phyloP scores from a whole-genome alignment of 2,888 invertebrate species.

The Dynastes hyllus region DNA sequence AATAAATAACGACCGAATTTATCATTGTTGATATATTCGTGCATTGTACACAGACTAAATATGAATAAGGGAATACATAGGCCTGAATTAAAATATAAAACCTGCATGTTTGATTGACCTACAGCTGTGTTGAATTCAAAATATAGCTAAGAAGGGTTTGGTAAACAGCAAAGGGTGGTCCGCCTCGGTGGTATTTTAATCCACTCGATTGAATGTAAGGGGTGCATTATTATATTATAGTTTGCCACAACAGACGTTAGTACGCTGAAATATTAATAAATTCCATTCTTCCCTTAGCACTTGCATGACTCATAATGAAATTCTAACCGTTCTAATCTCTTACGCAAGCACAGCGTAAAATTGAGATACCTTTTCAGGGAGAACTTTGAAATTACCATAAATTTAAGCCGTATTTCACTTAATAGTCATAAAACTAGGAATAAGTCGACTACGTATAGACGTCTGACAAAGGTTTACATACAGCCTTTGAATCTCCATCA shows the following conservation, averaged over 20 bases:
- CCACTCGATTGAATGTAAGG: conserved; percentile 59
- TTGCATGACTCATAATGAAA: conserved; percentile 49
- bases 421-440: conserved; percentile 24
- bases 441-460: background rate
- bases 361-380: conserved; percentile 6
- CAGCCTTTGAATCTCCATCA: background rate
- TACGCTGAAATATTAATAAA: conserved; percentile 49
- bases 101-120: conserved; percentile 40
- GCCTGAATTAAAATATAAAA: conserved; percentile 30
- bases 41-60: too few relatives aligned
- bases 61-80: too few relatives aligned
- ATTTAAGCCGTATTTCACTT: background rate
- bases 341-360: conserved; percentile 16
- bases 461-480: background rate
- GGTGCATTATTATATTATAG: conserved; percentile 58
- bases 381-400: conserved; percentile 19
- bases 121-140: conserved; percentile 52
- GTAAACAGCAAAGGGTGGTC: conserved; percentile 58
- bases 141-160: conserved; percentile 59
- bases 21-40: too few relatives aligned
- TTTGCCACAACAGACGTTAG: conserved; percentile 49
- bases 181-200: conserved; percentile 59
- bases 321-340: conserved; percentile 39
- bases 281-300: conserved; percentile 45
- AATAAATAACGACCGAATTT: too few relatives aligned